These are phyloP conservation scores for Catostomus latipinnis DNA, from an alignment of 2,797 vertebrate genomes.

Conservation along the genomic window DNA sequence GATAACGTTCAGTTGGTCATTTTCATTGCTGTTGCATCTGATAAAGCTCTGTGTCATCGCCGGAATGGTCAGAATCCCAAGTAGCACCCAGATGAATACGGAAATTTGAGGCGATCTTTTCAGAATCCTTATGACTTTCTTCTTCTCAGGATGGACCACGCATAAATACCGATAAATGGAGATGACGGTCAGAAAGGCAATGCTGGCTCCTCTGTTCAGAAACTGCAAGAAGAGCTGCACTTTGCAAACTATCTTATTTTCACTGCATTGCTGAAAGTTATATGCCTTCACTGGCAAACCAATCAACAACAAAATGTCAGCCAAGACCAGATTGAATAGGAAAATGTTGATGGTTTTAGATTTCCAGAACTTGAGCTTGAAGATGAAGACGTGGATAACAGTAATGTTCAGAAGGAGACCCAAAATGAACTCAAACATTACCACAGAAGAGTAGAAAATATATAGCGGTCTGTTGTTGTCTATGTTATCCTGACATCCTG, in stretches of 20 bases:
- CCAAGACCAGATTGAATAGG: constrained; percentile 77
- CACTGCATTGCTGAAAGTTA: constrained; percentile 64
- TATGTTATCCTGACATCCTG: background rate
- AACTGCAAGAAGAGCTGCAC: constrained; percentile 71
- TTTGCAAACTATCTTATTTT: constrained; percentile 28
- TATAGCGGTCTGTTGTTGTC: constrained; percentile 47
- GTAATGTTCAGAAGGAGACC: constrained; percentile 75
- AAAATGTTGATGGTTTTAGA: constrained; percentile 73
- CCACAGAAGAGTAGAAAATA: constrained; percentile 66
- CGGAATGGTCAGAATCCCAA: constrained; percentile 67
- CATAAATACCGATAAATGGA: constrained; percentile 75
- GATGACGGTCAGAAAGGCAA: constrained; percentile 75
- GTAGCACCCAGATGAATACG: constrained; percentile 71
- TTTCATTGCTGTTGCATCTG: constrained; percentile 60
- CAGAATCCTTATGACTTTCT: constrained; percentile 63
- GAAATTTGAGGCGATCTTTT: constrained; percentile 71
- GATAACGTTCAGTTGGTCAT: background rate
- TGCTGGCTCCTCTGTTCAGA: constrained; percentile 73
- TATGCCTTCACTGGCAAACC: constrained; percentile 74
- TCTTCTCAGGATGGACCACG: constrained; percentile 71
- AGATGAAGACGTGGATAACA: constrained; percentile 76
- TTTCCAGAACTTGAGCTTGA: constrained; percentile 81
- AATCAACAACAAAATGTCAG: constrained; percentile 73
- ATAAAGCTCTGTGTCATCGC: constrained; percentile 70
- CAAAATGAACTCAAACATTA: constrained; percentile 70